phyloP scores from a whole-genome alignment of 2,888 invertebrate species.

The Ectemnius cavifrons region DNA sequence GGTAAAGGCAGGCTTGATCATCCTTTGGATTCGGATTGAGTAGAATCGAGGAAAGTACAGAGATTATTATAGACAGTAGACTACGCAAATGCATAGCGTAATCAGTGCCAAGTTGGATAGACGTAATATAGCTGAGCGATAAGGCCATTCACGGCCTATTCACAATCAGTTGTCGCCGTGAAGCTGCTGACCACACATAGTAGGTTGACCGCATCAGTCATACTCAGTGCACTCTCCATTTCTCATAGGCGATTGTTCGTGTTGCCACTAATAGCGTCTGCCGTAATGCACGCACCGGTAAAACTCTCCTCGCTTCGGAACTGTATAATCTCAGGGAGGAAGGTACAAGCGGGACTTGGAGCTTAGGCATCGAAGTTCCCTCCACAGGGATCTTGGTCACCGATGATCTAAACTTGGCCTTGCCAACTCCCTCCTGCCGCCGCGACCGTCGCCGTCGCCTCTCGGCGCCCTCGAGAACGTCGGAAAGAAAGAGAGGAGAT shows the following conservation, averaged over 20 bases:
- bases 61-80: too few species aligned
- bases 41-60: not conserved
- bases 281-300: not conserved
- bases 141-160: conserved; percentile 42
- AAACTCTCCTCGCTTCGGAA: too few species aligned
- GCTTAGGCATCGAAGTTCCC: conserved; percentile 10
- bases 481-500: conserved; percentile 37
- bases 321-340: too few species aligned
- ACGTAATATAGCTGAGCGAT: conserved; percentile 26
- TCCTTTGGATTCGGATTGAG: not conserved
- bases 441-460: conserved; percentile 10
- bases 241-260: conserved; percentile 8
- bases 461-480: not conserved
- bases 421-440: conserved; percentile 49
- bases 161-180: conserved; percentile 34
- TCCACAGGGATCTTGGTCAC: conserved; percentile 46
- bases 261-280: not conserved
- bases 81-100: too few species aligned
- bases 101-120: not conserved
- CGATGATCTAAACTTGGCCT: conserved; percentile 77
- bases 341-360: too few species aligned
- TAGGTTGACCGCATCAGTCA: conserved; percentile 22
- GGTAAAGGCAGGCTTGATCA: not conserved
- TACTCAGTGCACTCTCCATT: not conserved
- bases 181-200: conserved; percentile 21